Evolutionary conservation across 2,113 vertebrate genomes (phyloP).

Genomic region (Herpailurus yagouaroundi): DNA sequence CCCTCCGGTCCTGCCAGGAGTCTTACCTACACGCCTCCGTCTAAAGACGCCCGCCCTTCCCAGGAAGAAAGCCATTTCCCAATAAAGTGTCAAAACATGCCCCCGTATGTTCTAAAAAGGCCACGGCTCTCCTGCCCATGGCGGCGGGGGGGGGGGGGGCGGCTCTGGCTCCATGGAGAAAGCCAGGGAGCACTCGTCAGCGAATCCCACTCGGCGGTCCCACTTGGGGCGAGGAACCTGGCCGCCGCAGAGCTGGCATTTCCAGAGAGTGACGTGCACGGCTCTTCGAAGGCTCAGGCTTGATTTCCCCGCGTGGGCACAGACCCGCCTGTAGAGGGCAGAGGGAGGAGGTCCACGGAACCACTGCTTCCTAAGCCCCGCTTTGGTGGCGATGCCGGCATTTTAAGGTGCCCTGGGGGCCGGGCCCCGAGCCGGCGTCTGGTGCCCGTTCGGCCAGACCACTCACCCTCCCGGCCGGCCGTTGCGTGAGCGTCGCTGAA

Average conservation of each 20-base stretch:
- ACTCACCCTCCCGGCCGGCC: not conserved
- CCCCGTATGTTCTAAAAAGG: conserved; percentile 74
- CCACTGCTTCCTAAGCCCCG: not conserved
- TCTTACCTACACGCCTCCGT: not conserved
- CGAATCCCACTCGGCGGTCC: conserved; percentile 33
- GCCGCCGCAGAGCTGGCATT: not conserved
- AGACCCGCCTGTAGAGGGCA: not conserved
- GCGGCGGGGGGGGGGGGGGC: conserved; percentile 51
- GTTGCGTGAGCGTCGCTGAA: not conserved
- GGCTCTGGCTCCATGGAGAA: conserved; percentile 68
- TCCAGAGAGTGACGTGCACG: not conserved
- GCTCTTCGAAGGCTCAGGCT: not conserved
- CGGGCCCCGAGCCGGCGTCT: not conserved
- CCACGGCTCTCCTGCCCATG: conserved; percentile 75
- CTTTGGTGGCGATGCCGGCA: accelerated
- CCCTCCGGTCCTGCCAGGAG: not conserved
- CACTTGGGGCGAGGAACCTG: not conserved
- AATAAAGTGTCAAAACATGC: conserved; percentile 75
- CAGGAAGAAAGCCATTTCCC: conserved; percentile 72
- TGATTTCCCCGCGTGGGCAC: not conserved
- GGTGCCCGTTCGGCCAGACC: too few relatives aligned
- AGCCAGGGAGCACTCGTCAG: conserved; percentile 49
- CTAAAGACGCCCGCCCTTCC: conserved; percentile 28
- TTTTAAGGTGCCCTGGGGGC: not conserved
- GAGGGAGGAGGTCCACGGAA: not conserved